These are phyloP conservation scores for Scomber colias DNA, from an alignment of 2,113 vertebrate species.

Conservation along the genomic window DNA sequence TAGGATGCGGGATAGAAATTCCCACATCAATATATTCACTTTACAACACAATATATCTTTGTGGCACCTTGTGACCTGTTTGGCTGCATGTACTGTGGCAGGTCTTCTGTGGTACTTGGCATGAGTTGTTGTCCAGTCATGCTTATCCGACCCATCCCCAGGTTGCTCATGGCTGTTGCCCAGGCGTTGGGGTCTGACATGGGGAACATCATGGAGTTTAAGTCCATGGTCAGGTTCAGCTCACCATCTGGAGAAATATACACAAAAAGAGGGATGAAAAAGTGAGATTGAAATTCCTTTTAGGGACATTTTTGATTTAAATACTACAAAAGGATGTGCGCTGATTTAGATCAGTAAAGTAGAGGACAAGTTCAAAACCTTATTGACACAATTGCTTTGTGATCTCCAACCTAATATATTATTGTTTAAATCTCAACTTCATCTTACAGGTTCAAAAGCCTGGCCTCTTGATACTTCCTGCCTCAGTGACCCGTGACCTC, in stretches of 20 bases:
- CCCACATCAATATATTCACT: slow-evolving; percentile 22
- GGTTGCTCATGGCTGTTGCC: slow-evolving; percentile 90
- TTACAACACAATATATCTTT: background rate
- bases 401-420: background rate
- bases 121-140: slow-evolving; percentile 88
- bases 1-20: slow-evolving; percentile 22
- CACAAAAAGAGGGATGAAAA: slow-evolving; percentile 6
- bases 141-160: slow-evolving; percentile 88
- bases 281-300: background rate
- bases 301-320: background rate
- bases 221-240: slow-evolving; percentile 85
- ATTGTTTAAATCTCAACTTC: slow-evolving; percentile 29
- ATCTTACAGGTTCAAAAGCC: slow-evolving; percentile 12
- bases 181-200: slow-evolving; percentile 89
- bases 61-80: slow-evolving; percentile 2
- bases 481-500: slow-evolving; percentile 31
- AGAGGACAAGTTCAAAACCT: slow-evolving; percentile 25
- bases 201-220: slow-evolving; percentile 86
- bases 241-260: slow-evolving; percentile 78
- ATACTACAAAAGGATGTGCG: background rate
- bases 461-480: slow-evolving; percentile 5
- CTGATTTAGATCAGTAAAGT: slow-evolving; percentile 1
- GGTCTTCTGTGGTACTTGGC: slow-evolving; percentile 78
- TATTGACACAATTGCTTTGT: slow-evolving; percentile 22
- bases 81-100: slow-evolving; percentile 2